A percentile compares a stretch with the other conserved stretches of the same genome.
These are phyloP conservation scores for Coluber constrictor DNA, from an alignment of 2,797 vertebrate genomes.

Conservation along the genomic window DNA sequence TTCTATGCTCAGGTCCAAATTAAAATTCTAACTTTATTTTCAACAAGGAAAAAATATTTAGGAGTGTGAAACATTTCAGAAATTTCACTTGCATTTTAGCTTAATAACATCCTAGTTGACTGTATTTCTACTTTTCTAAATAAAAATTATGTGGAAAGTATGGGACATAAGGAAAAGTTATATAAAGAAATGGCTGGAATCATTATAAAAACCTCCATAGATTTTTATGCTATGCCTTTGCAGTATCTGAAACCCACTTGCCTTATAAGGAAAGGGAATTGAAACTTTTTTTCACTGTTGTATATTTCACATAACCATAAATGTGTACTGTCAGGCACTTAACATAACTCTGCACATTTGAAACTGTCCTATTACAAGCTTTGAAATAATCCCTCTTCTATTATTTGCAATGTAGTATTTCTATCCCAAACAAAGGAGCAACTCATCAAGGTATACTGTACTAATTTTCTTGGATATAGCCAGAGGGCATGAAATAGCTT, in stretches of 20 bases:
- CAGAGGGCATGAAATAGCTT: conserved; percentile 62
- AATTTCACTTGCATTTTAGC: conserved; percentile 22
- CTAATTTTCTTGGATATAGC: conserved; percentile 71
- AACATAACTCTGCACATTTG: conserved; percentile 45
- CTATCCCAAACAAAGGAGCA: conserved; percentile 74
- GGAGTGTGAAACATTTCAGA: fast-evolving
- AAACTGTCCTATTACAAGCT: conserved; percentile 57
- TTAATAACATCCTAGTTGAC: conserved; percentile 37
- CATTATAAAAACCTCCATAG: conserved; percentile 18
- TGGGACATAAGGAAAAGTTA: neutral
- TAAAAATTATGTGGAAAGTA: conserved; percentile 22
- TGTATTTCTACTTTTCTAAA: neutral
- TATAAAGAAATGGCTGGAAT: conserved; percentile 37
- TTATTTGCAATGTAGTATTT: conserved; percentile 72
- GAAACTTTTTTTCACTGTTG: conserved; percentile 32
- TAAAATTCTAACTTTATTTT: conserved; percentile 9
- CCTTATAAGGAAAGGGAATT: conserved; percentile 14
- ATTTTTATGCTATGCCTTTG: conserved; percentile 35
- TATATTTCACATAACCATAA: conserved; percentile 42
- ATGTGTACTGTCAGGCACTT: conserved; percentile 49
- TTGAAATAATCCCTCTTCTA: conserved; percentile 64
- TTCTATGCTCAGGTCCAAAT: neutral
- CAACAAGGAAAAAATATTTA: conserved; percentile 28
- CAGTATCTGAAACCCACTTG: conserved; percentile 35
- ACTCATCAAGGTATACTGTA: conserved; percentile 73